Evolutionary conservation across 92 coral and sea anemone genomes (phyloP).

Genomic region (Montipora capitata): DNA sequence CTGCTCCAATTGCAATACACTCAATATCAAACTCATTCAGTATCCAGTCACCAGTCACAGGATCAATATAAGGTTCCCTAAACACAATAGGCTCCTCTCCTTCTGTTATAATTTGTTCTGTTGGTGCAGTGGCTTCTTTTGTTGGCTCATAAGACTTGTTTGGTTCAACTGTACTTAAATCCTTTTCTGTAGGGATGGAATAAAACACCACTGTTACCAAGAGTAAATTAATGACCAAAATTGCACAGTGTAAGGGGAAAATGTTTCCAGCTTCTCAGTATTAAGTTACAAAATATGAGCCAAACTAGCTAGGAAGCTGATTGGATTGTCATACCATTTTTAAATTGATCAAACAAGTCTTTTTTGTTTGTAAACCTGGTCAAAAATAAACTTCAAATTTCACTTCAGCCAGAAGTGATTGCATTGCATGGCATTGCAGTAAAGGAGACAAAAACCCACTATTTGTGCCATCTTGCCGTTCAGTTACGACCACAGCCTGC

Average conservation of each 20-base stretch:
- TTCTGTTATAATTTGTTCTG: neutral
- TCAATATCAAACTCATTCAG: conserved; percentile 89
- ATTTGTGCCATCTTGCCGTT: too few species aligned
- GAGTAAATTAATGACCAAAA: neutral
- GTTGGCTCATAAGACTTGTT: neutral
- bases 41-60: conserved; percentile 87
- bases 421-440: too few species aligned
- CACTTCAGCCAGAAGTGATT: too few species aligned
- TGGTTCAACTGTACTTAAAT: neutral
- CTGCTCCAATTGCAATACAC: conserved; percentile 97
- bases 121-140: neutral
- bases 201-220: neutral
- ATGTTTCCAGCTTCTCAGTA: neutral
- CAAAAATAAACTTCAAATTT: too few species aligned
- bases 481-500: too few species aligned
- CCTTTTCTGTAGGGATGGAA: neutral
- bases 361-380: too few species aligned
- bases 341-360: too few species aligned
- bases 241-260: neutral
- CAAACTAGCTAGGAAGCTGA: too few species aligned
- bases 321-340: too few species aligned
- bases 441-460: too few species aligned
- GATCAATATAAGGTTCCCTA: conserved; percentile 82
- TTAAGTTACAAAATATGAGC: too few species aligned
- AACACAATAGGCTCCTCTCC: conserved; percentile 22